Base-by-base conservation (phyloP, 2,113 vertebrate species). In the Ammodramus savannarum region DNA sequence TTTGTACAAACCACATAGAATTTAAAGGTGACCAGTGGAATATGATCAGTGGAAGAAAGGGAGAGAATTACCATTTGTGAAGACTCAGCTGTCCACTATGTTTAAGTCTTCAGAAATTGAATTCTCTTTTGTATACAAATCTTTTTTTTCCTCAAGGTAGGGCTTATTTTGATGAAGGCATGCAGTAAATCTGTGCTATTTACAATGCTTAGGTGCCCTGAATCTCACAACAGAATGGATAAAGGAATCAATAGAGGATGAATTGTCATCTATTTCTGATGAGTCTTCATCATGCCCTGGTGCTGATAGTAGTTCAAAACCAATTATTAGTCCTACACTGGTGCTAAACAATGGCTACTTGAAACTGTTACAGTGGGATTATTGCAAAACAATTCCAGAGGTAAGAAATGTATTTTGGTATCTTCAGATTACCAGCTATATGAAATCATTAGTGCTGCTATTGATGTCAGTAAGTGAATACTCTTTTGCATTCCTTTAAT, bases 181-280 rank as follows among this genome's bases (percentile, higher is more conserved):
- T 48, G 29, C 14, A 54, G n/a, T 96, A 92, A 92, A 73, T 48
- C 26, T 90, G 10, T 89, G 71, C 6, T 89, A 18, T 74, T 93
- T 90, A 48, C 49, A 75, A 93, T 90, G 20, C 48, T 73, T 93
- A 99, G 99, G 82, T 98, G 98, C 98, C 71, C 98, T 99, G 95
- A 95, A 98, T 86, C 97, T 98, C 89, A 99, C 99, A 85, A 99
- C 98, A 11, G 97, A 98, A 77, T 99, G 99, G 99, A 98, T 99
- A 90, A 98, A 98, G 93, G 98, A 98, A 23, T 97, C 98, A 0
- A 87, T 99, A 89, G 97, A 99, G 91, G 98, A 99, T 95, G 98
- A 98, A 59, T 72, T 98, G 58, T 97, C 97, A n/a, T 94, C 96
- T 85, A 1, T 89, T 83, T 87, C 97, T 69, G 58, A 95, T 63